Percentiles rank a stretch among this genome's conserved stretches.
phyloP scores from a whole-genome alignment of 2,888 invertebrate genomes.

The Ernsta delagoae region DNA sequence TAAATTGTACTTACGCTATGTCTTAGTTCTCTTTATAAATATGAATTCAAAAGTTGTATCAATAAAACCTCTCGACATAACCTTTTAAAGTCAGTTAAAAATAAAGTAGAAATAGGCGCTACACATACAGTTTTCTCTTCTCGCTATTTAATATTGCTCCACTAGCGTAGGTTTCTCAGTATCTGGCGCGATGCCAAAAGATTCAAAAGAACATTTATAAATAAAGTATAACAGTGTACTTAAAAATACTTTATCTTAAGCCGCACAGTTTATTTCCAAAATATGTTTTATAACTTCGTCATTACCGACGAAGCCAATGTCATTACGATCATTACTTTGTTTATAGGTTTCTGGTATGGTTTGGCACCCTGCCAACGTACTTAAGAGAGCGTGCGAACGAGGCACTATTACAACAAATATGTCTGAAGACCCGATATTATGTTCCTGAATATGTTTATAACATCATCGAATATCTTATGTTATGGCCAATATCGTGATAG shows the following conservation, averaged over 20 bases:
- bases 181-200: slow-evolving; percentile 18
- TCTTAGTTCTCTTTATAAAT: background rate
- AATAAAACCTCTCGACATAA: slow-evolving; percentile 2
- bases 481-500: slow-evolving; percentile 19
- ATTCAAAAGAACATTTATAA: slow-evolving; percentile 14
- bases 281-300: slow-evolving; percentile 25
- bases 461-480: slow-evolving; percentile 29
- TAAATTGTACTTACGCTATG: too few relatives aligned
- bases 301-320: slow-evolving; percentile 26
- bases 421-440: slow-evolving; percentile 37
- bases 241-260: slow-evolving; percentile 7
- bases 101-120: background rate
- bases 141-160: slow-evolving; percentile 9
- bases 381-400: slow-evolving; percentile 37
- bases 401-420: slow-evolving; percentile 36
- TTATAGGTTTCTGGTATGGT: slow-evolving; percentile 32
- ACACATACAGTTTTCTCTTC: slow-evolving; percentile 5
- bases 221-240: slow-evolving; percentile 6
- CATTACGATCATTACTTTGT: slow-evolving; percentile 33
- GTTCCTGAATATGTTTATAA: slow-evolving; percentile 37
- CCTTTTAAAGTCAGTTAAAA: slow-evolving; percentile 3
- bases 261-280: slow-evolving; percentile 16
- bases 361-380: slow-evolving; percentile 31
- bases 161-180: slow-evolving; percentile 1
- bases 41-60: background rate